phyloP scores from a whole-genome alignment of 2,113 vertebrate genomes.

The Hyla sarda region DNA sequence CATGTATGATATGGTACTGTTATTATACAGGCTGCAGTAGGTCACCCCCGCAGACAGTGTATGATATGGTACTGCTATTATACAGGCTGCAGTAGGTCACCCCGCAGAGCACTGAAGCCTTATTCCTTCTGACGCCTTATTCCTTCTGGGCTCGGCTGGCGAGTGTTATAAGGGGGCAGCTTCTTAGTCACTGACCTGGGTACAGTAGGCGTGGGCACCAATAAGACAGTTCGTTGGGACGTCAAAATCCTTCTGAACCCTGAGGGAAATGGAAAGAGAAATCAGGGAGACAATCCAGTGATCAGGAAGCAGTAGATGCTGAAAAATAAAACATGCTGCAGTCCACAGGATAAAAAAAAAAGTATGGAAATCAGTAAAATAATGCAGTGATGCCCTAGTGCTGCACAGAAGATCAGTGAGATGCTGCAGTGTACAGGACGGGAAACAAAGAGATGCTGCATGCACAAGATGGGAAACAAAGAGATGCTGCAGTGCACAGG shows the following conservation, averaged over 20 bases:
- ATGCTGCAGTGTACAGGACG: not conserved
- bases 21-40: too few species aligned
- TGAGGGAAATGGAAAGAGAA: constrained; percentile 64
- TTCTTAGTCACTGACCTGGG: constrained; percentile 80
- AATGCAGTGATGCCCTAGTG: not conserved
- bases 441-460: not conserved
- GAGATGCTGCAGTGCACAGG: not conserved
- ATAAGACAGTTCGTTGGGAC: constrained; percentile 84
- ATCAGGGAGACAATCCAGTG: not conserved
- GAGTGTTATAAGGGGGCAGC: not conserved
- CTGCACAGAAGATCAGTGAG: too few species aligned
- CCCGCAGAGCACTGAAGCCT: too few species aligned
- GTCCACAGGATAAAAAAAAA: not conserved
- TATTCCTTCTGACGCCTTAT: too few species aligned
- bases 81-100: too few species aligned
- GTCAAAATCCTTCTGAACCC: constrained; percentile 89
- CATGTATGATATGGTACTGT: too few species aligned
- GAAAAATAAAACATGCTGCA: not conserved
- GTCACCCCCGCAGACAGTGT: too few species aligned
- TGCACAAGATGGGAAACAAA: too few species aligned
- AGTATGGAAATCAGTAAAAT: not conserved
- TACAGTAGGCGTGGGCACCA: constrained; percentile 92
- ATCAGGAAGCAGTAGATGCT: too few species aligned
- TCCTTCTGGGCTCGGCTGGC: not conserved
- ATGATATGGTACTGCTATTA: too few species aligned